Percentiles rank a stretch among this genome's conserved stretches.
Conservation (phyloP, 1,140 invertebrate species). For the Sycophaga agraensis region DNA sequence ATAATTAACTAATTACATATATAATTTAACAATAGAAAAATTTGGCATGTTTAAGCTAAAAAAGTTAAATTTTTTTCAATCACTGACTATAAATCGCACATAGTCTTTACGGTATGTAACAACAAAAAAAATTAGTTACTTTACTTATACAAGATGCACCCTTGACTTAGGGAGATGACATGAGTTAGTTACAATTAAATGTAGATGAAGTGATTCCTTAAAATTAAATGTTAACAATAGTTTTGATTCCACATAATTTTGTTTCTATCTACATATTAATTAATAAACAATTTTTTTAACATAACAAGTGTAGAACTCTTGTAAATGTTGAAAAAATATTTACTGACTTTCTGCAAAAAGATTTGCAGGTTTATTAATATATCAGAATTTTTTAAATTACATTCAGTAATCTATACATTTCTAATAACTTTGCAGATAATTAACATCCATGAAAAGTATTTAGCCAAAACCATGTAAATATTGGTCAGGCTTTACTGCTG, state of each 20-base stretch:
- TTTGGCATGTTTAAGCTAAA: conserved; percentile 23
- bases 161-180: conserved; percentile 6
- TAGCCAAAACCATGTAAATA: conserved; percentile 21
- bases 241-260: conserved; percentile 17
- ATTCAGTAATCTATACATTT: conserved; percentile 15
- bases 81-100: conserved; percentile 16
- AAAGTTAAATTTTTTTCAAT: conserved; percentile 5
- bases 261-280: conserved; percentile 24
- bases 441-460: conserved; percentile 12
- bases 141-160: conserved; percentile 7
- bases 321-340: conserved; percentile 9
- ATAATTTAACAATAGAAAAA: conserved; percentile 16
- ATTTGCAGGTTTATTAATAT: conserved; percentile 5
- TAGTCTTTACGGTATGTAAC: conserved; percentile 12
- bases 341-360: conserved; percentile 3
- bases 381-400: conserved; percentile 19
- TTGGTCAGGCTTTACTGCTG: no score
- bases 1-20: conserved; percentile 21
- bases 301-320: background rate
- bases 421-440: conserved; percentile 16
- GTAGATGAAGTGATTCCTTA: conserved; percentile 21
- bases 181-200: conserved; percentile 18
- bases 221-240: conserved; percentile 24
- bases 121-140: conserved; percentile 17
- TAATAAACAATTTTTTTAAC: conserved; percentile 13